Evolutionary conservation across 2,113 vertebrate genomes (phyloP).

Genomic region (Archilochus colubris): DNA sequence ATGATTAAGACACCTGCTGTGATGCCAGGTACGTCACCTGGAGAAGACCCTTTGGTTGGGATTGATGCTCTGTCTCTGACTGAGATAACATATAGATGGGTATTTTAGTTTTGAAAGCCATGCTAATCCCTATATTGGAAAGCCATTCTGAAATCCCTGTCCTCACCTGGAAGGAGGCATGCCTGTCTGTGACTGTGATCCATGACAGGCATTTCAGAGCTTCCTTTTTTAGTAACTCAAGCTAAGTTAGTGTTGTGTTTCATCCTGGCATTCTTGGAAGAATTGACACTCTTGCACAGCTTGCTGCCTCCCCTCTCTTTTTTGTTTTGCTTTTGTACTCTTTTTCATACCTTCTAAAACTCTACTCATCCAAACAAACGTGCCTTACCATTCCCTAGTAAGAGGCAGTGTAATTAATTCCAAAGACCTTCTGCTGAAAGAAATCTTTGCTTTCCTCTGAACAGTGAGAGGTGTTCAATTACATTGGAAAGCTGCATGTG

Average conservation of each 20-base stretch:
- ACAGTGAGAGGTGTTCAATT: conserved; percentile 58
- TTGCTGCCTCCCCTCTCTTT: background rate
- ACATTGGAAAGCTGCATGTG: conserved; percentile 47
- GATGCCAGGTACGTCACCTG: background rate
- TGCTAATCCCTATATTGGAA: background rate
- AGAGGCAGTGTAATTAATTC: conserved; percentile 31
- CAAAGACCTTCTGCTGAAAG: conserved; percentile 25
- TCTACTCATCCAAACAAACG: conserved; percentile 26
- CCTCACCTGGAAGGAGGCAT: too few species aligned
- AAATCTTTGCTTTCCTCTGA: conserved; percentile 43
- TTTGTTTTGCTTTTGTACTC: background rate
- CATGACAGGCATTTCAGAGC: background rate
- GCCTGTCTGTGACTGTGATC: background rate
- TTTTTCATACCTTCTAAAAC: conserved; percentile 3
- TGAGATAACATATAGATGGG: background rate
- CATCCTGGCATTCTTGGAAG: background rate
- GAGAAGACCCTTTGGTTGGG: background rate
- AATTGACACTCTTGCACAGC: background rate
- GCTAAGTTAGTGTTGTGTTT: background rate
- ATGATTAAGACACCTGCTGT: background rate
- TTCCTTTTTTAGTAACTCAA: background rate
- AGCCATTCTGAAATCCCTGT: background rate
- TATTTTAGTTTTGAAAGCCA: background rate
- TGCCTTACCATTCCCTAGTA: background rate
- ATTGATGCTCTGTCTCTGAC: background rate